Evolutionary conservation across 2,888 invertebrate genomes (phyloP).

Genomic region (Augiades crinisus): DNA sequence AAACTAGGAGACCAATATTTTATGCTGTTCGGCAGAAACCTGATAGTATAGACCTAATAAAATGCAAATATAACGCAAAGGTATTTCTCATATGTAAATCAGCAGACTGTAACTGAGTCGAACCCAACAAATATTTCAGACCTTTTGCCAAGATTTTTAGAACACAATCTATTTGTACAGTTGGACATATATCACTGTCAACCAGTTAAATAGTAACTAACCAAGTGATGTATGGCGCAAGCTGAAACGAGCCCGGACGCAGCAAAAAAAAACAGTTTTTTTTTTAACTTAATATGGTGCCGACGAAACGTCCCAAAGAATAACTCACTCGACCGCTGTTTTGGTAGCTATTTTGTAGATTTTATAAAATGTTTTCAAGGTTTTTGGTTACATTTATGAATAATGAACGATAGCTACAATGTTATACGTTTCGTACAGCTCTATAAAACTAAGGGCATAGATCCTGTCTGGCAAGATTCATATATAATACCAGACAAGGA

Average conservation of each 20-base stretch:
- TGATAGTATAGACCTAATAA: too few relatives aligned
- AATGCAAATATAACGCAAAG: too few relatives aligned
- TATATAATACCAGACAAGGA: too few relatives aligned
- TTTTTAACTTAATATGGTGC: slow-evolving; percentile 9
- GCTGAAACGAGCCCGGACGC: slow-evolving; percentile 16
- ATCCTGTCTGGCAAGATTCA: too few relatives aligned
- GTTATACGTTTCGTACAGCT: too few relatives aligned
- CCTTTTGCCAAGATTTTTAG: slow-evolving; percentile 8
- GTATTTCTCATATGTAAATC: background rate
- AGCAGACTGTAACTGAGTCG: background rate
- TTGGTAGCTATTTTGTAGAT: background rate
- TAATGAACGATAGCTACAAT: too few relatives aligned
- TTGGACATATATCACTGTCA: slow-evolving; percentile 29
- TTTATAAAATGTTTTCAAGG: background rate
- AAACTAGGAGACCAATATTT: too few relatives aligned
- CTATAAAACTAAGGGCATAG: too few relatives aligned
- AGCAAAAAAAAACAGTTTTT: slow-evolving; percentile 11
- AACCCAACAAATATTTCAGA: background rate
- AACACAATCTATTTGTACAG: slow-evolving; percentile 21
- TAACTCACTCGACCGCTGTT: slow-evolving; percentile 6
- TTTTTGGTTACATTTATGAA: too few relatives aligned
- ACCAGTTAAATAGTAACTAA: slow-evolving; percentile 20
- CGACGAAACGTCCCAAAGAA: slow-evolving; percentile 12
- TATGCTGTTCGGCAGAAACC: too few relatives aligned
- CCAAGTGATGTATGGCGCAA: slow-evolving; percentile 20